Evolutionary conservation across 2,797 vertebrate genomes (phyloP).

Genomic region (Ambastaia sidthimunki): DNA sequence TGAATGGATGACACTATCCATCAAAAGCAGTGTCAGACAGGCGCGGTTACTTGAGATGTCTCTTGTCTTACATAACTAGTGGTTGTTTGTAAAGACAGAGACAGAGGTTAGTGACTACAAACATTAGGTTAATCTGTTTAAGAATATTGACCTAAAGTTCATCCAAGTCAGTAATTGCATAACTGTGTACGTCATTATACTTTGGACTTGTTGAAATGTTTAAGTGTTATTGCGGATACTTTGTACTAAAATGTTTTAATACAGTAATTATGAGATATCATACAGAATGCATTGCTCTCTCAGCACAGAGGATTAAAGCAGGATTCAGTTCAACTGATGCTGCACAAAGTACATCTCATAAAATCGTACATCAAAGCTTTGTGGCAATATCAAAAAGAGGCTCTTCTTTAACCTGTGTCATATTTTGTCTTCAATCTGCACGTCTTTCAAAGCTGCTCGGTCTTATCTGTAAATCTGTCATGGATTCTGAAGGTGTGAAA

Average conservation of each 20-base stretch:
- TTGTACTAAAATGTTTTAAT: neutral
- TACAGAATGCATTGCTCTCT: neutral
- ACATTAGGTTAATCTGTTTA: neutral
- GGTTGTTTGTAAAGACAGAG: neutral
- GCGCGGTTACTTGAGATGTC: neutral
- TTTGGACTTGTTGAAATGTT: neutral
- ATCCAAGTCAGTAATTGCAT: too few species aligned
- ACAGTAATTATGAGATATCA: neutral
- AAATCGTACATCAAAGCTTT: conserved; percentile 3
- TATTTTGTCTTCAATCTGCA: conserved; percentile 33
- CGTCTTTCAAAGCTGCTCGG: conserved; percentile 13
- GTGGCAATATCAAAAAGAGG: neutral
- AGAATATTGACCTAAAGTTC: neutral
- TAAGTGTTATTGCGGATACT: neutral
- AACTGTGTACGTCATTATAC: neutral
- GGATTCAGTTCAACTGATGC: neutral
- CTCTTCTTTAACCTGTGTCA: neutral
- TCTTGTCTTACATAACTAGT: neutral
- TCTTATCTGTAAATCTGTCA: conserved; percentile 35
- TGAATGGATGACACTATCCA: too few species aligned
- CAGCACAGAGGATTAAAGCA: neutral
- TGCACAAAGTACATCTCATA: conserved; percentile 5
- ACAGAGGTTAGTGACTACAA: neutral
- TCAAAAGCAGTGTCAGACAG: neutral
- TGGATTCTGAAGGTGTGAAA: conserved; percentile 21